These are phyloP conservation scores for Xylota sylvarum DNA, from an alignment of 2,888 invertebrate genomes.

Conservation along the genomic window DNA sequence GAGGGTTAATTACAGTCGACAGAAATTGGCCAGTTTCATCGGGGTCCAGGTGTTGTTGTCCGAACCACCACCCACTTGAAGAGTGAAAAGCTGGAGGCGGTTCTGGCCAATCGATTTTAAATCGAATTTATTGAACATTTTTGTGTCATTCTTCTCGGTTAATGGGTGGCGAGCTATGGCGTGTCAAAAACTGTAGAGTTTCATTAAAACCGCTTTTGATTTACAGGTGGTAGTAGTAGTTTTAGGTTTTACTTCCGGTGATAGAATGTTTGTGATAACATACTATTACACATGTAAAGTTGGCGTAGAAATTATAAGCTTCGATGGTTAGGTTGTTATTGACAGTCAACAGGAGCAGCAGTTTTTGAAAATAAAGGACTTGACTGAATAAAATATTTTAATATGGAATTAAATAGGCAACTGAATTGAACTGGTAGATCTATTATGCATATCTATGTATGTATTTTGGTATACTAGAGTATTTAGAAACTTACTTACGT, in stretches of 20 bases:
- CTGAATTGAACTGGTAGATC: too few relatives aligned
- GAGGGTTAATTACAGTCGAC: constrained; percentile 25
- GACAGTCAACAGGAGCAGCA: too few relatives aligned
- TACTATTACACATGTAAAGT: background rate
- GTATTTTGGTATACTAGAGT: too few relatives aligned
- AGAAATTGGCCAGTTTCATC: constrained; percentile 12
- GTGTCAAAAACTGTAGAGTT: background rate
- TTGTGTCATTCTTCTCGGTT: constrained; percentile 14
- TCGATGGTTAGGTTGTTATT: background rate
- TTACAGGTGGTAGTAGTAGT: background rate
- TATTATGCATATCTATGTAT: too few relatives aligned
- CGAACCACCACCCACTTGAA: background rate
- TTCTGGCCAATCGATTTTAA: constrained; percentile 7
- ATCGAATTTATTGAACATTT: constrained; percentile 47
- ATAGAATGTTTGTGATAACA: constrained; percentile 10
- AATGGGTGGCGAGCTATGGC: constrained; percentile 2
- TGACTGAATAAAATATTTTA: too few relatives aligned
- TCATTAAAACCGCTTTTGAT: background rate
- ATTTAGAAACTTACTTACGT: too few relatives aligned
- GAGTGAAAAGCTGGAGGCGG: background rate
- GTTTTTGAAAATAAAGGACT: too few relatives aligned
- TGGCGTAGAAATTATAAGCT: background rate
- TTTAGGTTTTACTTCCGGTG: background rate
- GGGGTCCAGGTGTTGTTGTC: constrained; percentile 10
- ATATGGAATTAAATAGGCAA: too few relatives aligned